These are phyloP conservation scores for Drosophila helvetica DNA, from an alignment of 2,888 invertebrate species.

Conservation along the genomic window DNA sequence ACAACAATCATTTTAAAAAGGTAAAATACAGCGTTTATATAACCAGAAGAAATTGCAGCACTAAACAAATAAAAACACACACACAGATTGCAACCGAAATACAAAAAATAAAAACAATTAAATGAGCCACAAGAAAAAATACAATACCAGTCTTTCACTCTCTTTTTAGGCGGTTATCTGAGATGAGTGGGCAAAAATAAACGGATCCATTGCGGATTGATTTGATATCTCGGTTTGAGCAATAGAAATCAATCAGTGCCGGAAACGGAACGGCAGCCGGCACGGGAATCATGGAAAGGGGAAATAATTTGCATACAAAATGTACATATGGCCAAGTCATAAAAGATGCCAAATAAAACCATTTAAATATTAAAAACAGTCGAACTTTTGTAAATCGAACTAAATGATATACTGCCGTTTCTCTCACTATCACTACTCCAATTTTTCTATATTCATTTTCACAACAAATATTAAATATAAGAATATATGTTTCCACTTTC, in stretches of 20 bases:
- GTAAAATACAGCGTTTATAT: slow-evolving; percentile 5
- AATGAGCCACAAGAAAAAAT: slow-evolving; percentile 30
- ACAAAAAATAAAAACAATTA: slow-evolving; percentile 53
- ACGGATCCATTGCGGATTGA: slow-evolving; percentile 1
- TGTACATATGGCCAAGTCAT: background rate
- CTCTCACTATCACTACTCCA: too few species aligned
- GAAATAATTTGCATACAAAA: slow-evolving; percentile 27
- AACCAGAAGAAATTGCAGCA: slow-evolving; percentile 52
- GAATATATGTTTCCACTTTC: background rate
- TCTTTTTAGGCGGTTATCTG: slow-evolving; percentile 29
- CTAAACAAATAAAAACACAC: slow-evolving; percentile 60
- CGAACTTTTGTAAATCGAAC: too few species aligned
- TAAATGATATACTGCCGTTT: too few species aligned
- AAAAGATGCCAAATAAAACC: too few species aligned
- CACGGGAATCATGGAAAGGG: slow-evolving; percentile 22
- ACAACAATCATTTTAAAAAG: slow-evolving; percentile 36
- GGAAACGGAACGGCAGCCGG: slow-evolving; percentile 29
- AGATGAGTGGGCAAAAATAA: slow-evolving; percentile 26
- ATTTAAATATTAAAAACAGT: too few species aligned
- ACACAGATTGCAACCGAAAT: slow-evolving; percentile 38
- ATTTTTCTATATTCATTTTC: background rate
- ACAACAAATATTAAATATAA: too few species aligned
- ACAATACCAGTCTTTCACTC: slow-evolving; percentile 29
- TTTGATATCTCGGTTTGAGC: slow-evolving; percentile 17
- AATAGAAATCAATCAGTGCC: slow-evolving; percentile 34